Evolutionary conservation across 2,113 vertebrate species (phyloP), one percentile per base, ranked within the genome.

Genomic region (Gadus macrocephalus): DNA sequence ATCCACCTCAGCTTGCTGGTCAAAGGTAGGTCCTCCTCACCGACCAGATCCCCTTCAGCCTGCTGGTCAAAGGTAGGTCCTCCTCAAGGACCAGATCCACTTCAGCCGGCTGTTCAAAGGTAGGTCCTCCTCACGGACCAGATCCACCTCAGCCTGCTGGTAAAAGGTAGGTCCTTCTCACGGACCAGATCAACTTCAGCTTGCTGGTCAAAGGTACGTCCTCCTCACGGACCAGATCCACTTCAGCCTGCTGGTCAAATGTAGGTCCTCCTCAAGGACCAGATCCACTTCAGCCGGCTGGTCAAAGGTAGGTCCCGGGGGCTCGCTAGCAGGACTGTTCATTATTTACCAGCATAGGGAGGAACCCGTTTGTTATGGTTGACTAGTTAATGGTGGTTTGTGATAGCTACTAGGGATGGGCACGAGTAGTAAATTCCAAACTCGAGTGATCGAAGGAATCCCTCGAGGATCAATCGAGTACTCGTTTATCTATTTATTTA

Each of bases 101-200:
- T 94, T 94, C 79, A 92, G 84, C 0, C 87, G 95, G 63, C 81
- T 68, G 0, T 94, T 95, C 14, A 94, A 92, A 93, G 94, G 94
- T 95, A 31, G 17, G 5, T n/a, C 8, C 9, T 42, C 68, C n/a
- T 25, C 67, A 92, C 90, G 0, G 94, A 95, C 14, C 89, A 93
- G 75, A 84, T 93, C 62, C 83, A 90, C 70, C 94, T 94, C 79
- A 92, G 84, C 0, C 87, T 95, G 63, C 81, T 68, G 0, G 94
- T 95, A 12, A 94, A 92, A 93, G 94, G 94, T 95, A 27, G 16
- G 5, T n/a, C 8, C 9, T 42, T 67, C n/a, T 25, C 15, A 67
- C 25, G 0, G 94, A 95, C 14, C 89, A 93, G 75, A 84, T 93
- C 62, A 82, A 90, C 70, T 94, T 94, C 79, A 92, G 84, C 0